Percentiles rank a stretch among this genome's conserved stretches.
Evolutionary conservation across 1,140 invertebrate genomes (phyloP).

Genomic region (Panagrolaimus sp.): DNA sequence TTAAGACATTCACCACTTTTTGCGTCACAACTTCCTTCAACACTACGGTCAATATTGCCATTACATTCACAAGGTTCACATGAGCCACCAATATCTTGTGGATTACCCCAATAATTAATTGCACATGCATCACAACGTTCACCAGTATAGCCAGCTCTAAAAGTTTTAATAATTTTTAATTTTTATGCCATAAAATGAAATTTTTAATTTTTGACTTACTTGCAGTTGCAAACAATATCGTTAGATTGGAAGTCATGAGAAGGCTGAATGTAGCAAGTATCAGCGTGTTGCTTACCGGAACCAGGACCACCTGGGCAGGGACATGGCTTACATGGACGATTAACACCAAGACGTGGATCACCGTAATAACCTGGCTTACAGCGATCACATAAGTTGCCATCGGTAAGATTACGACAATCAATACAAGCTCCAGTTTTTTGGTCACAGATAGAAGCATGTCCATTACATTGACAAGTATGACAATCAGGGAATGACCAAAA

Average conservation of each 20-base stretch:
- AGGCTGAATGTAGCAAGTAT: slow-evolving; percentile 77
- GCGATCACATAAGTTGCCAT: slow-evolving; percentile 79
- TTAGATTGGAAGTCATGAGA: slow-evolving; percentile 65
- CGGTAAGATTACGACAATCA: slow-evolving; percentile 78
- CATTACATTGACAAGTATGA: slow-evolving; percentile 87
- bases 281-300: slow-evolving; percentile 78
- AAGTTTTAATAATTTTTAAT: slow-evolving; percentile 14
- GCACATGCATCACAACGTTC: slow-evolving; percentile 83
- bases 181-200: slow-evolving; percentile 15
- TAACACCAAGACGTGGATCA: slow-evolving; percentile 78
- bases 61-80: slow-evolving; percentile 86
- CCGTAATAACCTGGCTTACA: slow-evolving; percentile 77
- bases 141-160: slow-evolving; percentile 63
- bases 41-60: slow-evolving; percentile 75
- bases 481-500: slow-evolving; percentile 95
- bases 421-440: slow-evolving; percentile 82
- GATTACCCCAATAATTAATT: slow-evolving; percentile 90
- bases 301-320: slow-evolving; percentile 81
- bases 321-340: slow-evolving; percentile 85
- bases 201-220: slow-evolving; percentile 63
- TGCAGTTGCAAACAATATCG: slow-evolving; percentile 86
- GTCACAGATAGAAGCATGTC: slow-evolving; percentile 88
- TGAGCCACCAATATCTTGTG: slow-evolving; percentile 73
- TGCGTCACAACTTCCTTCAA: slow-evolving; percentile 70
- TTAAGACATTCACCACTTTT: slow-evolving; percentile 82